These are phyloP conservation scores for Leptopilina clavipes DNA, from an alignment of 1,140 invertebrate species.

Conservation along the genomic window DNA sequence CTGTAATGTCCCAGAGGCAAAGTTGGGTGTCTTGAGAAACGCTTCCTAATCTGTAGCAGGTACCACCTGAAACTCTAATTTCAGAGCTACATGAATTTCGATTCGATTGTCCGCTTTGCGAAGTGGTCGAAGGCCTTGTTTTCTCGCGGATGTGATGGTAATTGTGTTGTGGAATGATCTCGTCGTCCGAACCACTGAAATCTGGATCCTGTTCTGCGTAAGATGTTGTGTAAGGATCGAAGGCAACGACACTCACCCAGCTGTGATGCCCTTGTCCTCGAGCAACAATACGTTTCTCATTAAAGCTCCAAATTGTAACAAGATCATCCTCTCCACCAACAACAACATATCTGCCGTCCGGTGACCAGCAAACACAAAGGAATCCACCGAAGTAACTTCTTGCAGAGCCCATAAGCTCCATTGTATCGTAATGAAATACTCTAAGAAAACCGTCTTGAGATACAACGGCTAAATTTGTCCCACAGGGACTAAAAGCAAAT, in stretches of 20 bases:
- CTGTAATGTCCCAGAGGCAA: constrained; percentile 98
- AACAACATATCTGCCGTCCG: constrained; percentile 95
- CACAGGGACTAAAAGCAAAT: constrained; percentile 97
- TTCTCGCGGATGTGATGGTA: constrained; percentile 71
- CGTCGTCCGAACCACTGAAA: constrained; percentile 79
- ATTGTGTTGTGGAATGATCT: constrained; percentile 74
- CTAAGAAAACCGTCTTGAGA: constrained; percentile 97
- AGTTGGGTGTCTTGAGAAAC: constrained; percentile 98
- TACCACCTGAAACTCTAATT: constrained; percentile 75
- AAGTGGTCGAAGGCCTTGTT: constrained; percentile 62
- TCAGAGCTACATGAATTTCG: constrained; percentile 77
- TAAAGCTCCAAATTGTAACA: constrained; percentile 97
- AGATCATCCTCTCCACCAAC: constrained; percentile 99
- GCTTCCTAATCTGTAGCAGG: constrained; percentile 93
- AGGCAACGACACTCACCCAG: constrained; percentile 98
- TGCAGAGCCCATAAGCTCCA: constrained; percentile 94
- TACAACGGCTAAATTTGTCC: constrained; percentile 92
- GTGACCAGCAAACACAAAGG: constrained; percentile 97
- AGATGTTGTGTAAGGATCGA: constrained; percentile 92
- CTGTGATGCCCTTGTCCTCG: constrained; percentile 95
- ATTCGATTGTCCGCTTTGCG: constrained; percentile 70
- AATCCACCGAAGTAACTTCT: constrained; percentile 98
- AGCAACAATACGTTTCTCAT: constrained; percentile 94
- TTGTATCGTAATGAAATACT: constrained; percentile 97
- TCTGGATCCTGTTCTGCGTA: constrained; percentile 77